phyloP scores from a whole-genome alignment of 2,797 vertebrate genomes.

The Kryptolebias ocellatus region DNA sequence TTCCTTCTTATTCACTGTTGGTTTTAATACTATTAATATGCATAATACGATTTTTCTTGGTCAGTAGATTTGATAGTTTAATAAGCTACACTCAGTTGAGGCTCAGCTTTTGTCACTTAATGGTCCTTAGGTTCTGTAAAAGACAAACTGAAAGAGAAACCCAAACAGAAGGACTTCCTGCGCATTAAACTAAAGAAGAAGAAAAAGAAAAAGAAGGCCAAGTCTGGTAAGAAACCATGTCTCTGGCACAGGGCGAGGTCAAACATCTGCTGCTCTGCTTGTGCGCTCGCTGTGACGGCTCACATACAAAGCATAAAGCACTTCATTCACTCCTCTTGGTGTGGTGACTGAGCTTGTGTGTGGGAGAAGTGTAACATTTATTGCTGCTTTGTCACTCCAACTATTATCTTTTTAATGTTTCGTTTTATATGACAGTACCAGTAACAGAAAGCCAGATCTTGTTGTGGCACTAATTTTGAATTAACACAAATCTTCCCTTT shows the following conservation, averaged over 20 bases:
- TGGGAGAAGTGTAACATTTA: constrained; percentile 62
- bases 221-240: constrained; percentile 85
- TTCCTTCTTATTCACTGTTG: not conserved
- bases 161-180: constrained; percentile 88
- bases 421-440: constrained; percentile 8
- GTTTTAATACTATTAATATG: not conserved
- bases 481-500: constrained; percentile 7
- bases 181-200: constrained; percentile 93
- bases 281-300: constrained; percentile 57
- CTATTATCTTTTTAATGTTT: not conserved
- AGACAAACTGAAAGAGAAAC: constrained; percentile 89
- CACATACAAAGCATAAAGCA: constrained; percentile 54
- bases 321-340: constrained; percentile 66
- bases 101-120: constrained; percentile 39
- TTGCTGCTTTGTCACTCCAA: constrained; percentile 33
- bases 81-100: not conserved
- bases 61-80: not conserved
- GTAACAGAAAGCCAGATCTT: not conserved
- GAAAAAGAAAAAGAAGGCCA: constrained; percentile 91
- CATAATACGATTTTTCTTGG: not conserved
- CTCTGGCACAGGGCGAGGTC: constrained; percentile 12
- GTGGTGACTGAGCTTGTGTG: constrained; percentile 70
- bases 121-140: constrained; percentile 78
- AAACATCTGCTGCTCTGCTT: constrained; percentile 68
- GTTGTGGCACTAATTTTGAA: constrained; percentile 23